Evolutionary conservation across 2,888 invertebrate species (phyloP), one percentile per base, ranked within the genome.

Genomic region (Lithophane socia): DNA sequence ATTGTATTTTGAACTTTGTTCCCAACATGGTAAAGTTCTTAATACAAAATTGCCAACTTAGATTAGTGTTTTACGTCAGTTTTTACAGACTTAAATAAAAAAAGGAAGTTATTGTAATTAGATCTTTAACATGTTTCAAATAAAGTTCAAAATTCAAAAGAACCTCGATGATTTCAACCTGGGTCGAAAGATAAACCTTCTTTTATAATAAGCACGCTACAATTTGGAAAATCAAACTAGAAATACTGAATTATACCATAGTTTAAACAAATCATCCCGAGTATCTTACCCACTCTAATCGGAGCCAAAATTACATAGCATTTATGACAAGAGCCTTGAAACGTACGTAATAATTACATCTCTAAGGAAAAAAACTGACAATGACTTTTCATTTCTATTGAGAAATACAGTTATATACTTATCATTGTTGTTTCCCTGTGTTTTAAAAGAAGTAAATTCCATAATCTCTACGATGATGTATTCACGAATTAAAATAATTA

Each of bases 321-420:
- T 21, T 0, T 44, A 21, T 9, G 37, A 37, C n/a, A 37, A 29
- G 29, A 66, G 16, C 37, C 37, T 37, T 47, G n/a, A 0, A 12
- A 37, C 16, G 47, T 47, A 16, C 16, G 10, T 47, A 47, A 37
- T 71, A 47, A 63, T 44, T 21, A 44, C 21, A 29, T 21, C 37
- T 37, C 70, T 2, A 44, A 49, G 44, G n/a, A 18, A 58, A 49
- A 73, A n/a, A 4, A 24, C 16, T 49, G 10, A 74, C 37, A 12
- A 21, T 75, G 24, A 58, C 37, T 75, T 75, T 60, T 1, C 42
- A 58, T 75, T 73, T 75, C 24, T 21, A 49, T 24, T 73, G 44
- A 29, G 24, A 72, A 24, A 44, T 44, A 37, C n/a, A 37, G 44
- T 47, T 10, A 10, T 5, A 2, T 29, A 29, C 29, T 29, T 24